Evolutionary conservation across 2,888 invertebrate species (phyloP).

Genomic region (Agrotis segetum): DNA sequence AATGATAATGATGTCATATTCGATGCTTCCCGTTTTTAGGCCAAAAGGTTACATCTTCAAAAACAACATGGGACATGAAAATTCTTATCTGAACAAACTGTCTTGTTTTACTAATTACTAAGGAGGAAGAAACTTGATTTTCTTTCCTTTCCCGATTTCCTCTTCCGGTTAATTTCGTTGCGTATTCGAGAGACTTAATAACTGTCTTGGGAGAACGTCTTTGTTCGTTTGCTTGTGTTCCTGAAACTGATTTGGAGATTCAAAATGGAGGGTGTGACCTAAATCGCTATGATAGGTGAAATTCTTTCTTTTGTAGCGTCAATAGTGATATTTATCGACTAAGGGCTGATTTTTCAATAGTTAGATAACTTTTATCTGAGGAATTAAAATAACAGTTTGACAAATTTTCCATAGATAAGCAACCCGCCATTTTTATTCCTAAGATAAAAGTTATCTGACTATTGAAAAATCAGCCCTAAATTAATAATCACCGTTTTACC

Average conservation of each 20-base stretch:
- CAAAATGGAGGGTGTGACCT: constrained; percentile 7
- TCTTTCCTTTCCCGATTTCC: constrained; percentile 23
- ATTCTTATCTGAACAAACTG: constrained; percentile 29
- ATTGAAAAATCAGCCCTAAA: no score
- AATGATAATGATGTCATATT: no score
- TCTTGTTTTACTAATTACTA: constrained; percentile 37
- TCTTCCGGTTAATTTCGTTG: constrained; percentile 36
- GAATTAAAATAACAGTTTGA: no score
- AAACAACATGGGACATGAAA: background rate
- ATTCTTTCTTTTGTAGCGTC: background rate
- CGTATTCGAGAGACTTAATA: constrained; percentile 32
- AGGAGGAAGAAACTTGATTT: constrained; percentile 27
- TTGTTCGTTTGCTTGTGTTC: constrained; percentile 17
- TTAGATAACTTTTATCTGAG: no score
- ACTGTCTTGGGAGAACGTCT: constrained; percentile 23
- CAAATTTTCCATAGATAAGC: no score
- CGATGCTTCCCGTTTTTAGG: no score
- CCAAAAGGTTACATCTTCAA: background rate
- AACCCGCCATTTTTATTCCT: no score
- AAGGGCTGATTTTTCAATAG: no score
- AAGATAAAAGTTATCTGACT: no score
- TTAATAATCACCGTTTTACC: no score
- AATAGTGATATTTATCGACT: no score
- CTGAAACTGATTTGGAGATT: constrained; percentile 8
- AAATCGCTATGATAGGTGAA: background rate